Evolutionary conservation across 2,113 vertebrate species (phyloP), one percentile per base, ranked within the genome.

Genomic region (Cyprinodon variegatus): DNA sequence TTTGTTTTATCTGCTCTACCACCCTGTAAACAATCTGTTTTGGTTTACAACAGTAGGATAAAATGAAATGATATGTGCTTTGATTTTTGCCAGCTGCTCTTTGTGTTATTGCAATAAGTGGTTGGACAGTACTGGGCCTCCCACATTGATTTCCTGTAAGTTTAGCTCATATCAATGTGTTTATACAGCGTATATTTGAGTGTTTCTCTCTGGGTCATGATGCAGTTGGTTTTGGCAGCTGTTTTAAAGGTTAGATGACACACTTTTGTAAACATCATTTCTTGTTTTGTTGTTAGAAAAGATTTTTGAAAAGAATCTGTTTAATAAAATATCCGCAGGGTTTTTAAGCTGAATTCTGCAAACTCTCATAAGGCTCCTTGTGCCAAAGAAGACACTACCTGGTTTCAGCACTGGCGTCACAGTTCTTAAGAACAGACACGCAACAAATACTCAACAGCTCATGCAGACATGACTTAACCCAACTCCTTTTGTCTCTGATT

Each of bases 401-500:
- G 36, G 60, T 73, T 82, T 71, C 41, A 80, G 57, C 36, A 61
- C 45, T 82, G 67, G 65, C 4, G 14, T 64, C 53, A 46, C 61
- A 75, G 72, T 72, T 79, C 67, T 65, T 36, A 61, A 65, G 64
- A 74, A 37, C 4, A 65, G 50, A 41, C 61, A 36, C 43, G 36
- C 67, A 85, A 85, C 76, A 86, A 69, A 80, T 66, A 68, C 57
- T 11, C 20, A 12, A 48, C 53, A 70, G 29, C 43, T 63, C 62
- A 2, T 46, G 53, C 29, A 83, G 41, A 22, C 71, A 36, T 17
- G 61, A 65, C 46, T 79, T 40, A 79, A 78, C 57, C 61, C 38
- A 3, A 14, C 14, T 45, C 39, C 13, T 17, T 70, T 80, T 84
- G 85, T 86, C n/a, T 79, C 37, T 57, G 60, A 77, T 85, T 86